These are phyloP conservation scores for Cecropterus lyciades DNA, from an alignment of 1,140 invertebrate species.

Conservation along the genomic window DNA sequence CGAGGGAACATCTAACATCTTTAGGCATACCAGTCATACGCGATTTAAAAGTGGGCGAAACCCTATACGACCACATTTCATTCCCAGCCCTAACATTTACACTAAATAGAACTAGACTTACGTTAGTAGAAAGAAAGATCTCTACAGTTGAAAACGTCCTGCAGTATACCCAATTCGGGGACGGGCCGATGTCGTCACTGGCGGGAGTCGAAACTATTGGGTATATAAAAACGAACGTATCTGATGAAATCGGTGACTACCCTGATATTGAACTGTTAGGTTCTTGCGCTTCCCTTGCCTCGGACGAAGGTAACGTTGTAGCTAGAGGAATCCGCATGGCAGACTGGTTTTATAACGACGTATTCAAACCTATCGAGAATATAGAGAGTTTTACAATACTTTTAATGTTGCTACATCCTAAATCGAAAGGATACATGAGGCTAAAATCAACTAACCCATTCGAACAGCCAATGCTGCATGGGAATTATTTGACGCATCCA, in stretches of 20 bases:
- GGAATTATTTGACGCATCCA: slow-evolving; percentile 89
- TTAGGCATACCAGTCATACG: slow-evolving; percentile 88
- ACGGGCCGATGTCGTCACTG: slow-evolving; percentile 83
- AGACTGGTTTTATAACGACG: slow-evolving; percentile 85
- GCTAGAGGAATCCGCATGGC: slow-evolving; percentile 84
- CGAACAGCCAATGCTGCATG: slow-evolving; percentile 89
- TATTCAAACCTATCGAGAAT: slow-evolving; percentile 85
- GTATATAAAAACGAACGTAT: slow-evolving; percentile 86
- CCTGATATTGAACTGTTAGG: slow-evolving; percentile 88
- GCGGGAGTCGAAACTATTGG: slow-evolving; percentile 87
- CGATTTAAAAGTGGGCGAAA: slow-evolving; percentile 88
- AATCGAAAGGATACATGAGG: slow-evolving; percentile 88
- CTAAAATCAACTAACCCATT: slow-evolving; percentile 89
- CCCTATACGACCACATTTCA: slow-evolving; percentile 90
- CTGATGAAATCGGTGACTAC: slow-evolving; percentile 80
- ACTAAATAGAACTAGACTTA: slow-evolving; percentile 79
- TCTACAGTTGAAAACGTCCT: slow-evolving; percentile 76
- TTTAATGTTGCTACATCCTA: slow-evolving; percentile 90
- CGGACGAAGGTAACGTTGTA: slow-evolving; percentile 86
- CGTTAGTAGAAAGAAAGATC: slow-evolving; percentile 74
- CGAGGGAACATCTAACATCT: slow-evolving; percentile 86
- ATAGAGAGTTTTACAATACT: slow-evolving; percentile 88
- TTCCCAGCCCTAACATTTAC: slow-evolving; percentile 87
- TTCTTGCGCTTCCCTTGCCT: slow-evolving; percentile 82
- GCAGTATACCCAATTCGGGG: slow-evolving; percentile 80